Evolutionary conservation across 1,140 invertebrate species (phyloP).

Genomic region (Octopus sinensis): DNA sequence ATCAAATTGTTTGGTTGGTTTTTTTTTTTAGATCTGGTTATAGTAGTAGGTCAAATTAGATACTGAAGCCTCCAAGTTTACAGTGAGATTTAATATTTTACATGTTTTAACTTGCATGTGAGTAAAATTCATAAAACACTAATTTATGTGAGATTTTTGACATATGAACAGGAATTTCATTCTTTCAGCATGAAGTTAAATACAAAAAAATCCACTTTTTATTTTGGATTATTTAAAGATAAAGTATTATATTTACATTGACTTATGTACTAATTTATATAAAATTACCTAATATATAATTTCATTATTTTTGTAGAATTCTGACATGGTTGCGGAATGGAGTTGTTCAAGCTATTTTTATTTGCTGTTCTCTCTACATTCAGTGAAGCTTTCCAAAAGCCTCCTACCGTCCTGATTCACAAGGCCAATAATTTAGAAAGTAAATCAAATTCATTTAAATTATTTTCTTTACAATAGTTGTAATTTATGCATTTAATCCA

Average conservation of each 20-base stretch:
- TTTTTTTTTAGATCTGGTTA: no score
- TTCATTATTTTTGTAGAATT: neutral
- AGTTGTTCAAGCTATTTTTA: constrained; percentile 11
- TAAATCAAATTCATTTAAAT: neutral
- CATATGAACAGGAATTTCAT: neutral
- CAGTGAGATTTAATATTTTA: no score
- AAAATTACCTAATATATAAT: neutral
- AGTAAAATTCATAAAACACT: no score
- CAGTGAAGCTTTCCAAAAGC: constrained; percentile 9
- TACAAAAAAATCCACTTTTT: neutral
- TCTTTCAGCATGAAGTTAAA: neutral
- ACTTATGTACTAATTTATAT: neutral
- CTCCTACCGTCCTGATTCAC: constrained; percentile 4
- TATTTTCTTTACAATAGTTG: neutral
- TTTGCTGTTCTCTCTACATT: constrained; percentile 5
- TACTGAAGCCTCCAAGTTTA: no score
- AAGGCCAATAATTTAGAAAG: neutral
- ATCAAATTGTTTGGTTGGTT: no score
- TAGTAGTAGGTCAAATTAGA: no score
- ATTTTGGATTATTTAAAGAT: neutral
- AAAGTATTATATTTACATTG: neutral
- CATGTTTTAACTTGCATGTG: no score
- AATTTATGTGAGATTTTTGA: no score
- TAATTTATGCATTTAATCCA: neutral
- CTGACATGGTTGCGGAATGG: constrained; percentile 15